A percentile compares a stretch with the other conserved stretches of the same genome.
Evolutionary conservation across 2,113 vertebrate species (phyloP).

Genomic region (Herpetotheres cachinnans): DNA sequence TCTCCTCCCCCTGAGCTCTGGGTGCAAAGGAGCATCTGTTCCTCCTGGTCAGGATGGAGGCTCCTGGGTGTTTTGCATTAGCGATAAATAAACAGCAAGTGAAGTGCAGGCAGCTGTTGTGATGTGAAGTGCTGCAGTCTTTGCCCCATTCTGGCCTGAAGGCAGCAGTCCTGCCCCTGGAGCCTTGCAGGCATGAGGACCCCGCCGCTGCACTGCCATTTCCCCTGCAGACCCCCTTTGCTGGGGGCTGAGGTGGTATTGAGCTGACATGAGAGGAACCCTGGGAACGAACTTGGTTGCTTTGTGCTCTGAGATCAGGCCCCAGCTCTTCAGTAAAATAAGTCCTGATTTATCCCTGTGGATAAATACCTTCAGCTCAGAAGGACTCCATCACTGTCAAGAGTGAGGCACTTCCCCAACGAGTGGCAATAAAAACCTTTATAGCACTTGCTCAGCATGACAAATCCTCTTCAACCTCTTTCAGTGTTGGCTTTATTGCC

Average conservation of each 20-base stretch:
- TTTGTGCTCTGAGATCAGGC: neutral
- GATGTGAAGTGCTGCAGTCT: neutral
- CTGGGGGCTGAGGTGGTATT: neutral
- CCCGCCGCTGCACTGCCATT: rapidly evolving
- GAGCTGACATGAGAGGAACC: neutral
- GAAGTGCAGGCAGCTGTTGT: neutral
- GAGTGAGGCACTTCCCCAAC: neutral
- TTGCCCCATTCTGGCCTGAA: neutral
- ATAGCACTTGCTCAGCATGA: neutral
- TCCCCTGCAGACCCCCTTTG: neutral
- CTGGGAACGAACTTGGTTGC: neutral
- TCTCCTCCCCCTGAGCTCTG: neutral
- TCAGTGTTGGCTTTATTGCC: neutral
- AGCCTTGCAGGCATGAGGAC: neutral
- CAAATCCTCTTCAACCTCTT: neutral
- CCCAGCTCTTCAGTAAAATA: neutral
- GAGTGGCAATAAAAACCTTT: constrained; percentile 36
- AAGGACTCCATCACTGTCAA: constrained; percentile 15
- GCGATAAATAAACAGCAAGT: neutral
- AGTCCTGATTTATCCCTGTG: neutral
- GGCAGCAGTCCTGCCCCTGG: rapidly evolving
- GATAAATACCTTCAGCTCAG: constrained; percentile 7
- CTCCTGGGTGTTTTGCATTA: neutral
- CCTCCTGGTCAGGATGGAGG: neutral
- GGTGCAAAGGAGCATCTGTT: neutral